These are phyloP conservation scores for Strigamia maritima DNA, from an alignment of 2,888 invertebrate species.

Conservation along the genomic window DNA sequence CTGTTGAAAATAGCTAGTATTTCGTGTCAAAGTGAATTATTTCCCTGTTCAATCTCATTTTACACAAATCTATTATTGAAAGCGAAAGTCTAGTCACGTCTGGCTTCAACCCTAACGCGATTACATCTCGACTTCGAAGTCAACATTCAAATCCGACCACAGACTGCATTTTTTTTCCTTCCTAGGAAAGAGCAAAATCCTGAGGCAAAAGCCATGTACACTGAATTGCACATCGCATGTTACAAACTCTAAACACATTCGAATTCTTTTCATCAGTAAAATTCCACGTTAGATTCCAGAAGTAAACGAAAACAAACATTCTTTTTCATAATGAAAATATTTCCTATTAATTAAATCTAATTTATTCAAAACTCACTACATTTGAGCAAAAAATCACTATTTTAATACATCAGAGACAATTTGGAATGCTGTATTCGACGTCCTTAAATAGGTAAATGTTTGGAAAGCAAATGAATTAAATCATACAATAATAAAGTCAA, in stretches of 20 bases:
- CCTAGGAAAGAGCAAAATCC: neutral
- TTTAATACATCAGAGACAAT: neutral
- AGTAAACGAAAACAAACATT: neutral
- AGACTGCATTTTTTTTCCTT: neutral
- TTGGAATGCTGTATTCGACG: neutral
- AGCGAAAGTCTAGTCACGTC: neutral
- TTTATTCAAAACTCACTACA: neutral
- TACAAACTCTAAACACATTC: neutral
- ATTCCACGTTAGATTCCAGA: neutral
- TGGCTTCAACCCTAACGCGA: neutral
- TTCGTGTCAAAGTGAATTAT: no score
- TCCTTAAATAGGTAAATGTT: no score
- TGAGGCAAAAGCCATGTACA: no score
- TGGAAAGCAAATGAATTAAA: no score
- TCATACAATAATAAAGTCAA: no score
- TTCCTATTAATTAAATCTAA: neutral
- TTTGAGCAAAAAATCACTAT: constrained; percentile 6
- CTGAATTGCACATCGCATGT: neutral
- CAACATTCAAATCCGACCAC: neutral
- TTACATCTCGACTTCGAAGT: neutral
- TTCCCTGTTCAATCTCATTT: no score
- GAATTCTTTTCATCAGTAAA: neutral
- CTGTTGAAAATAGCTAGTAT: no score
- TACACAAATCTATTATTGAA: neutral
- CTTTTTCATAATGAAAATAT: neutral